phyloP scores from a whole-genome alignment of 2,797 vertebrate genomes.

The Tokudaia tokunoshimensis region DNA sequence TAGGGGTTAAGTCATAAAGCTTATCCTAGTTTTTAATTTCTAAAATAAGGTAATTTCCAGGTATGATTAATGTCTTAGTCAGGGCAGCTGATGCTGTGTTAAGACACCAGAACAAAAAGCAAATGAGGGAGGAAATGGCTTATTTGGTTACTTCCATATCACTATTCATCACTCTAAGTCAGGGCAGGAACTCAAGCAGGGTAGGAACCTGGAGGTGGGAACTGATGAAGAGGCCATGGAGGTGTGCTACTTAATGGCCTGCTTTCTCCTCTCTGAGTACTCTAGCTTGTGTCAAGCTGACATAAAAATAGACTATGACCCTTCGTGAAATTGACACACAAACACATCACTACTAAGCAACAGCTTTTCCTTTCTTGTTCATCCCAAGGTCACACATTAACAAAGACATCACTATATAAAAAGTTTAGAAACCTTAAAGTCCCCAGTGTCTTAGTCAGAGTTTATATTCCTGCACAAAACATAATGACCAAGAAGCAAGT shows the following conservation, averaged over 20 bases:
- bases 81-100: no score
- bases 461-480: not conserved
- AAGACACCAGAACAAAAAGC: not conserved
- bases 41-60: constrained; percentile 5
- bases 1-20: not conserved
- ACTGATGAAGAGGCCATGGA: not conserved
- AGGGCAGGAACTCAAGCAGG: not conserved
- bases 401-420: not conserved
- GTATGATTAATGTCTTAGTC: not conserved
- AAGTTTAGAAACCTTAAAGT: not conserved
- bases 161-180: not conserved
- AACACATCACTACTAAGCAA: not conserved
- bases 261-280: not conserved
- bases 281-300: not conserved
- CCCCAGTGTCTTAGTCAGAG: not conserved
- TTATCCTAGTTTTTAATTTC: not conserved
- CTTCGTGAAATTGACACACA: not conserved
- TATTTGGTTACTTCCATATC: not conserved
- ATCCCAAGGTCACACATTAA: not conserved
- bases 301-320: not conserved
- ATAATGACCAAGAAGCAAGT: not conserved
- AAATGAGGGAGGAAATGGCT: not conserved
- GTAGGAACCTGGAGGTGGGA: not conserved
- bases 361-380: not conserved
- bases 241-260: not conserved